These are phyloP conservation scores for Patella caerulea DNA, from an alignment of 2,888 invertebrate genomes.

Conservation along the genomic window DNA sequence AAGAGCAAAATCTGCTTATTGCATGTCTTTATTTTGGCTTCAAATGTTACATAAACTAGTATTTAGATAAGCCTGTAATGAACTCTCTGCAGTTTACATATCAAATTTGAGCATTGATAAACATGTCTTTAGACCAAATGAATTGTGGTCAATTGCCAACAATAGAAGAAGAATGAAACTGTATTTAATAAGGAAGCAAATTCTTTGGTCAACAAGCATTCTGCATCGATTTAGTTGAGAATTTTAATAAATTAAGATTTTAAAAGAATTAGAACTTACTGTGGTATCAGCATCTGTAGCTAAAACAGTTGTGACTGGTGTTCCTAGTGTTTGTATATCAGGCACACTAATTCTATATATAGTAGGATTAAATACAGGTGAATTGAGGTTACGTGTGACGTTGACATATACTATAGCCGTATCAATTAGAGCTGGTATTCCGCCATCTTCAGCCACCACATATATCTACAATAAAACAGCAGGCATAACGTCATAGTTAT, in stretches of 20 bases:
- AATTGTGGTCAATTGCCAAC: no score
- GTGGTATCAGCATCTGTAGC: conserved; percentile 45
- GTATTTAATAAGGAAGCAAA: background rate
- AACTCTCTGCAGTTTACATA: no score
- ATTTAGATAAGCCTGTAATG: no score
- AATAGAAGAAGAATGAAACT: no score
- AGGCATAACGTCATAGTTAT: no score
- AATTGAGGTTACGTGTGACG: conserved; percentile 61
- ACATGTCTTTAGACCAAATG: no score
- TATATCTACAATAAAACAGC: conserved; percentile 47
- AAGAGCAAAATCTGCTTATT: no score
- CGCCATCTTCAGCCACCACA: conserved; percentile 59
- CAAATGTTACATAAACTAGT: no score
- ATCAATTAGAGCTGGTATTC: conserved; percentile 53
- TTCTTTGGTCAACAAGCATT: background rate
- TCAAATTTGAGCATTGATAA: no score
- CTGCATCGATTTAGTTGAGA: no score
- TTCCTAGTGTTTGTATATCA: conserved; percentile 46
- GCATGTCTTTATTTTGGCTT: no score
- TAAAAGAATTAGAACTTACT: conserved; percentile 37
- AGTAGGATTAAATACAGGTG: conserved; percentile 46
- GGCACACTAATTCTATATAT: conserved; percentile 35
- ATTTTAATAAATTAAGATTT: no score
- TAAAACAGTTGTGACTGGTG: conserved; percentile 37
- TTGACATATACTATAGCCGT: conserved; percentile 54